Percentiles rank a stretch among this genome's conserved stretches.
Evolutionary conservation across 2,797 vertebrate species (phyloP).

Genomic region (Triplophysa bombifrons): DNA sequence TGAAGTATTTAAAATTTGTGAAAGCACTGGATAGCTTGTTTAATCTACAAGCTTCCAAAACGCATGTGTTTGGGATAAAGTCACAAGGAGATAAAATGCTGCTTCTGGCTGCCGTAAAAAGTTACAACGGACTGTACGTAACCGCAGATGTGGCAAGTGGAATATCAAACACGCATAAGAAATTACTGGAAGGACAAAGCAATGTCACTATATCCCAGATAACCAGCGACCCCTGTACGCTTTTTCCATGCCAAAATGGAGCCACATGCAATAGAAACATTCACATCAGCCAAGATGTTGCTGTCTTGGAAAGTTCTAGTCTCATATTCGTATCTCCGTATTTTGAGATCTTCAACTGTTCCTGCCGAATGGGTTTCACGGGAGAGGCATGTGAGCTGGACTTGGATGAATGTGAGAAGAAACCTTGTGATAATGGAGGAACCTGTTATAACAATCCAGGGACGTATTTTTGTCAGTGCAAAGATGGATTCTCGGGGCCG

Average conservation of each 20-base stretch:
- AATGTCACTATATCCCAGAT: constrained; percentile 76
- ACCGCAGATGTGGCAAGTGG: constrained; percentile 71
- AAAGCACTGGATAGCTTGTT: constrained; percentile 80
- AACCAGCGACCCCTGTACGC: constrained; percentile 75
- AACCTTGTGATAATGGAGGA: constrained; percentile 72
- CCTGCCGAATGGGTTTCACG: constrained; percentile 69
- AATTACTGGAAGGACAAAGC: constrained; percentile 74
- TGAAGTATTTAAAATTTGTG: constrained; percentile 76
- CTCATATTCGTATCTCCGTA: constrained; percentile 78
- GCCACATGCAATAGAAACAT: constrained; percentile 75
- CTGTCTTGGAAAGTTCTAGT: constrained; percentile 71
- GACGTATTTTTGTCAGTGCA: constrained; percentile 74
- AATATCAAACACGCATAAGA: constrained; percentile 73
- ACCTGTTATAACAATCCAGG: constrained; percentile 75
- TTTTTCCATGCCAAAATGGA: constrained; percentile 71
- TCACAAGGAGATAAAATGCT: constrained; percentile 70
- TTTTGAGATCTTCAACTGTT: constrained; percentile 73
- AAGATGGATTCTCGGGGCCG: constrained; percentile 67
- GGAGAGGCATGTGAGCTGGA: constrained; percentile 74
- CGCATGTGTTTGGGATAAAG: constrained; percentile 80
- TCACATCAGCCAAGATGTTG: constrained; percentile 70
- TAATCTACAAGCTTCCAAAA: constrained; percentile 79
- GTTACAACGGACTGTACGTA: constrained; percentile 76
- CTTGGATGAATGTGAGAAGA: constrained; percentile 73
- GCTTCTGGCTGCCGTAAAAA: constrained; percentile 77